Evolutionary conservation across 2,113 vertebrate species (phyloP).

Genomic region (Perca fluviatilis): DNA sequence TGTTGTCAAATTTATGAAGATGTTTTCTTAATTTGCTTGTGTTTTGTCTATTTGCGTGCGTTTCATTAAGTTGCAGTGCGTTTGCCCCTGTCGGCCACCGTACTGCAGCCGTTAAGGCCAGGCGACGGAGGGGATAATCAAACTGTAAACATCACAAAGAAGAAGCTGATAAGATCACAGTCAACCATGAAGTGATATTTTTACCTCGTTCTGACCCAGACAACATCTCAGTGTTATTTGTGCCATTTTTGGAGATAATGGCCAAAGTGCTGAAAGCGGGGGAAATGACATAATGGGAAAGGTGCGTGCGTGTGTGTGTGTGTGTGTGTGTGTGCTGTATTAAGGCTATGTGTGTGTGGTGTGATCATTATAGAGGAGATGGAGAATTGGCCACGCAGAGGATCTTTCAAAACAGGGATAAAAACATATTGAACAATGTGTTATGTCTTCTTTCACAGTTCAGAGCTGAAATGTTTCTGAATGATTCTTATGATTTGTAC

Average conservation of each 20-base stretch:
- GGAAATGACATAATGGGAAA: slow-evolving; percentile 56
- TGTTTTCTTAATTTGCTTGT: too few species aligned
- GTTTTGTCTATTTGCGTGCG: too few species aligned
- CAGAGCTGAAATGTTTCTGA: neutral
- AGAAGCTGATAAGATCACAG: slow-evolving; percentile 53
- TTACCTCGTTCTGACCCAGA: slow-evolving; percentile 50
- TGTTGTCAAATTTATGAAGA: too few species aligned
- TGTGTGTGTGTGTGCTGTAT: slow-evolving; percentile 8
- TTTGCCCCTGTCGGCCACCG: too few species aligned
- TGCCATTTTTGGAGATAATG: slow-evolving; percentile 57
- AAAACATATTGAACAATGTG: neutral
- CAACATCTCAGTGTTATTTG: slow-evolving; percentile 41
- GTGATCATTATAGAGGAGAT: neutral
- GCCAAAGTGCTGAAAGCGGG: slow-evolving; percentile 50
- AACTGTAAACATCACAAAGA: slow-evolving; percentile 51
- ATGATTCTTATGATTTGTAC: neutral
- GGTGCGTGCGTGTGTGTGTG: slow-evolving; percentile 13
- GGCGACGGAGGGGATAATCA: slow-evolving; percentile 13
- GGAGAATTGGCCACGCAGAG: neutral
- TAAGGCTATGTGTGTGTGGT: neutral
- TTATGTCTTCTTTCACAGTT: neutral
- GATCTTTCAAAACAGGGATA: slow-evolving; percentile 18
- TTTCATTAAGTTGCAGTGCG: too few species aligned
- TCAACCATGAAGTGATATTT: slow-evolving; percentile 35
- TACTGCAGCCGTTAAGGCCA: slow-evolving; percentile 8